A percentile compares a stretch with the other conserved stretches of the same genome.
phyloP scores from a whole-genome alignment of 2,888 invertebrate genomes.

The Archips xylosteana region DNA sequence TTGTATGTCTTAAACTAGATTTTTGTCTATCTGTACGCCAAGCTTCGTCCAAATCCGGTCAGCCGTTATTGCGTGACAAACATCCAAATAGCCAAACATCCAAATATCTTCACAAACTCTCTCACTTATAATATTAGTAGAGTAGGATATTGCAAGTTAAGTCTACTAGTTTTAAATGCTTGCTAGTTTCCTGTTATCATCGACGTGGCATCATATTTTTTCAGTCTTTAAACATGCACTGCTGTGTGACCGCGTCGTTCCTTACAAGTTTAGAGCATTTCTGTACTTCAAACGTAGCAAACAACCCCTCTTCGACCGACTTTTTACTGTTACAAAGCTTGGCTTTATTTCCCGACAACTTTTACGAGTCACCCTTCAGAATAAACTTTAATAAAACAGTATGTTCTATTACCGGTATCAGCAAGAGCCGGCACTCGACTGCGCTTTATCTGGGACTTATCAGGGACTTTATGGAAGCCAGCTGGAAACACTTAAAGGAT shows the following conservation, averaged over 20 bases:
- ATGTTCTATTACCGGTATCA: constrained; percentile 21
- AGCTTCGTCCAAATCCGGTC: no score
- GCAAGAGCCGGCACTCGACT: constrained; percentile 23
- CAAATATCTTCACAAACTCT: no score
- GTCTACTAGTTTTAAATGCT: no score
- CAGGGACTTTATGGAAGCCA: constrained; percentile 74
- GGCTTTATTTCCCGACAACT: constrained; percentile 1
- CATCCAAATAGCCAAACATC: no score
- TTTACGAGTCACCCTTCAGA: constrained; percentile 19
- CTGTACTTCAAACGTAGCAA: neutral
- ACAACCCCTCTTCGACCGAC: neutral
- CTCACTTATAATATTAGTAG: no score
- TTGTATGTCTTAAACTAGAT: no score
- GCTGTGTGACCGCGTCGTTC: neutral
- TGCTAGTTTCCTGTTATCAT: no score
- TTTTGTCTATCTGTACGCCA: no score
- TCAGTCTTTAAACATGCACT: no score
- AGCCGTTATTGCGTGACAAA: no score
- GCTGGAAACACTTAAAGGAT: constrained; percentile 70
- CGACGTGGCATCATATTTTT: no score
- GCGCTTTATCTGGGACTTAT: constrained; percentile 57
- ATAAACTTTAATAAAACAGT: constrained; percentile 27
- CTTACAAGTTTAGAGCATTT: neutral
- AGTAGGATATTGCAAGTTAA: no score
- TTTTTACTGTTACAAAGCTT: neutral